phyloP scores from a whole-genome alignment of 2,113 vertebrate genomes.

The Oenanthe oenanthe region DNA sequence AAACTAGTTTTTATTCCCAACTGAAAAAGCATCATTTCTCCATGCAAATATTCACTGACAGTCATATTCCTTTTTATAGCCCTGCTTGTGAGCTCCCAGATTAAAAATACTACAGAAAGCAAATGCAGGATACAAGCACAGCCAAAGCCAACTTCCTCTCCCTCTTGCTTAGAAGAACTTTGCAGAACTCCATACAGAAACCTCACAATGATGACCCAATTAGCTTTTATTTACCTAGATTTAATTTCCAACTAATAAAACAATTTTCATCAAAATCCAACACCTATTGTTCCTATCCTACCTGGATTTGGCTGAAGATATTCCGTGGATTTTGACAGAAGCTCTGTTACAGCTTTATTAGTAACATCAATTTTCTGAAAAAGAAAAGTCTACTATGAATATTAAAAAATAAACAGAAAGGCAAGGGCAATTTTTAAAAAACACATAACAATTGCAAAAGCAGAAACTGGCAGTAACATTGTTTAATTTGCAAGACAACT shows the following conservation, averaged over 20 bases:
- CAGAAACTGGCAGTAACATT: neutral
- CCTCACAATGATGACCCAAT: neutral
- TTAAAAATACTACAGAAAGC: neutral
- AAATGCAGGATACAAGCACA: neutral
- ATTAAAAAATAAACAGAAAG: neutral
- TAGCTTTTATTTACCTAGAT: neutral
- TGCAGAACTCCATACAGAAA: neutral
- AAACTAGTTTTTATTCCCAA: neutral
- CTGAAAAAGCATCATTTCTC: neutral
- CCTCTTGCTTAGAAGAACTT: neutral
- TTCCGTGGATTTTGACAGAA: constrained; percentile 91
- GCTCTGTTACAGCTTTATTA: constrained; percentile 90
- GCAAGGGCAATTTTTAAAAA: neutral
- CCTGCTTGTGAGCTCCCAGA: neutral
- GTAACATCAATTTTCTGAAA: constrained; percentile 94
- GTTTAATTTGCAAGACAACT: neutral
- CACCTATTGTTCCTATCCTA: constrained; percentile 49
- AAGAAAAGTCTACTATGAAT: neutral
- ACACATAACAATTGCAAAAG: neutral
- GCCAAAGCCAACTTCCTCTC: neutral
- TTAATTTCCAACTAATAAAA: neutral
- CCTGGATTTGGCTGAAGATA: constrained; percentile 97
- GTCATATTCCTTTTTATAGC: neutral
- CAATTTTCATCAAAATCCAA: neutral
- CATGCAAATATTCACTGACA: neutral